Evolutionary conservation across 1,140 invertebrate genomes (phyloP).

Genomic region (Glomeris maerens): DNA sequence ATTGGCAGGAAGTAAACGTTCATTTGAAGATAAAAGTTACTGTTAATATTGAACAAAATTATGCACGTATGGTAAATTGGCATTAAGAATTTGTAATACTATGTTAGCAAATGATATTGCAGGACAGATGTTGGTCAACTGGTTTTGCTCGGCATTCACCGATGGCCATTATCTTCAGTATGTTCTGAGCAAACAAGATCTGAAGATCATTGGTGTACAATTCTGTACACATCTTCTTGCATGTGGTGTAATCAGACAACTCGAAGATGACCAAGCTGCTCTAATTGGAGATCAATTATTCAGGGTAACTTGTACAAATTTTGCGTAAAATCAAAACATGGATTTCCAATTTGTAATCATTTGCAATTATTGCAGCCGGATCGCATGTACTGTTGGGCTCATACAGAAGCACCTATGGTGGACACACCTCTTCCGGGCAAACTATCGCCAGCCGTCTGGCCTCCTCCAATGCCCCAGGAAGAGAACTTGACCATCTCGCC

Average conservation of each 20-base stretch:
- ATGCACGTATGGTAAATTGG: too few relatives aligned
- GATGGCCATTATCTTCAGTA: slow-evolving; percentile 49
- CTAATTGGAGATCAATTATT: slow-evolving; percentile 49
- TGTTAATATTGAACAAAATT: too few relatives aligned
- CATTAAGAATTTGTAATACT: too few relatives aligned
- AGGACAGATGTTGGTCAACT: slow-evolving; percentile 83
- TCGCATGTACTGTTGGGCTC: slow-evolving; percentile 75
- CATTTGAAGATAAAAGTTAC: too few relatives aligned
- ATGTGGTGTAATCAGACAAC: slow-evolving; percentile 63
- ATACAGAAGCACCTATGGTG: slow-evolving; percentile 51
- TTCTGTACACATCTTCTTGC: slow-evolving; percentile 80
- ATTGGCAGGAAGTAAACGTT: too few relatives aligned
- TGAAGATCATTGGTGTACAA: slow-evolving; percentile 56
- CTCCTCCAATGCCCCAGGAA: slow-evolving; percentile 28
- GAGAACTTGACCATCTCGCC: background rate
- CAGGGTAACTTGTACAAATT: slow-evolving; percentile 43
- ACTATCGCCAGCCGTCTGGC: slow-evolving; percentile 38
- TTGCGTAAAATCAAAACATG: background rate
- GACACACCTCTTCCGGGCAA: slow-evolving; percentile 54
- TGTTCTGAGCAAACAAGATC: slow-evolving; percentile 48
- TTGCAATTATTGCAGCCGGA: slow-evolving; percentile 49
- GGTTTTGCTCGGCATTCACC: slow-evolving; percentile 62
- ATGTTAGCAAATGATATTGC: slow-evolving; percentile 25
- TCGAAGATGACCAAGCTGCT: slow-evolving; percentile 49
- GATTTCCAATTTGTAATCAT: background rate